phyloP scores from a whole-genome alignment of 2,797 vertebrate species.

The Hoplostethus atlanticus region DNA sequence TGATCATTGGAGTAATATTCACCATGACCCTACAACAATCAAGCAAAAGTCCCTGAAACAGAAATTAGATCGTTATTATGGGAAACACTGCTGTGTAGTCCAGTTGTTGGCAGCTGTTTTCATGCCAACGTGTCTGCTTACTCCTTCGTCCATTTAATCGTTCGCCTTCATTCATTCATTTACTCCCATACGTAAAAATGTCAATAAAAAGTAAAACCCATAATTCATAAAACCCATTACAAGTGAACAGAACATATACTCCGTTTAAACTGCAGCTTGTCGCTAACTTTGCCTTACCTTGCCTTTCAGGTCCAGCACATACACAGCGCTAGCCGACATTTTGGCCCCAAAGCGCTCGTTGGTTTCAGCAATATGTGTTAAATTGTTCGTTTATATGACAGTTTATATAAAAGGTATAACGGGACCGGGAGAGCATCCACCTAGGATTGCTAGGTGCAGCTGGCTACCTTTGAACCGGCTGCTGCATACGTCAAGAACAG shows the following conservation, averaged over 20 bases:
- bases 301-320: conserved; percentile 92
- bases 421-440: conserved; percentile 1
- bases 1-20: no score
- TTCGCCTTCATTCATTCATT: no score
- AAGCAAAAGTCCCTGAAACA: no score
- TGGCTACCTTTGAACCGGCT: not conserved
- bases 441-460: conserved; percentile 1
- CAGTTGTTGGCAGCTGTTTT: not conserved
- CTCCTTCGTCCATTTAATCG: not conserved
- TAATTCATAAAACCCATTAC: not conserved
- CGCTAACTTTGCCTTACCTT: conserved; percentile 84
- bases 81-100: no score
- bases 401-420: not conserved
- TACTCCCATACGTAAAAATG: not conserved
- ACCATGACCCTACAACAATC: no score
- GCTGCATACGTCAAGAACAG: conserved; percentile 14
- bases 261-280: not conserved
- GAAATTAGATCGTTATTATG: no score
- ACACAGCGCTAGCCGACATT: conserved; percentile 91
- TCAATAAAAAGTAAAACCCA: no score
- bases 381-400: not conserved
- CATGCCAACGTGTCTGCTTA: not conserved
- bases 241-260: not conserved
- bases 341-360: not conserved
- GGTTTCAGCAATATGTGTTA: no score